These are phyloP conservation scores for Dastarcus helophoroides DNA, from an alignment of 2,888 invertebrate species.

Conservation along the genomic window DNA sequence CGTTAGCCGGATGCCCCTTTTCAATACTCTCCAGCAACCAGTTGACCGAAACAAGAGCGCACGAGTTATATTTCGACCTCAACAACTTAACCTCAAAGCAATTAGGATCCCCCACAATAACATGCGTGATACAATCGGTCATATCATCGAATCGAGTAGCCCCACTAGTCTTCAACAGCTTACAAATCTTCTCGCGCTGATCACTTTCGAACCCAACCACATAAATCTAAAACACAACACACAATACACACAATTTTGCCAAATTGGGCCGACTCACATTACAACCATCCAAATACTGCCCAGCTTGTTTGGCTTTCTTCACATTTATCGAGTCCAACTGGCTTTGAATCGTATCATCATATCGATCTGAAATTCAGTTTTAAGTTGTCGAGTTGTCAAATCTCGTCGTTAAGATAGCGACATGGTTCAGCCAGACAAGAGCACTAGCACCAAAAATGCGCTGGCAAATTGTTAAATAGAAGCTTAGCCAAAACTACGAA, in stretches of 20 bases:
- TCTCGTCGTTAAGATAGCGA: no score
- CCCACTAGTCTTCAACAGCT: slow-evolving; percentile 66
- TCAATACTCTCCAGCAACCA: slow-evolving; percentile 71
- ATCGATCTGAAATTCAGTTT: no score
- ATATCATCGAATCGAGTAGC: slow-evolving; percentile 70
- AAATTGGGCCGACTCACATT: slow-evolving; percentile 57
- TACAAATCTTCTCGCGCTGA: slow-evolving; percentile 55
- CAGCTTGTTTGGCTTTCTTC: slow-evolving; percentile 57
- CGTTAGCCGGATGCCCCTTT: slow-evolving; percentile 45
- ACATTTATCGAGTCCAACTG: slow-evolving; percentile 45
- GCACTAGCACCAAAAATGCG: no score
- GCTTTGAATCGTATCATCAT: no score
- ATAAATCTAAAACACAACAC: slow-evolving; percentile 42
- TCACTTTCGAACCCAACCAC: slow-evolving; percentile 53
- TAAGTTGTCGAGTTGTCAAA: no score
- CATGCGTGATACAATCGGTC: slow-evolving; percentile 68
- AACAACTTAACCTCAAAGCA: slow-evolving; percentile 38
- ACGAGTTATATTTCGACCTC: slow-evolving; percentile 17
- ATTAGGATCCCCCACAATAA: slow-evolving; percentile 55
- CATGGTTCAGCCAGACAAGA: no score
- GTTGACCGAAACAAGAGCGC: slow-evolving; percentile 49
- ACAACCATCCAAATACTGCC: slow-evolving; percentile 80
- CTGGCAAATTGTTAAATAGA: no score
- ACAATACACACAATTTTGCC: background rate
- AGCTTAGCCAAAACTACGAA: no score